Conservation (phyloP, 1,140 invertebrate genomes). For the Eupeodes corollae region DNA sequence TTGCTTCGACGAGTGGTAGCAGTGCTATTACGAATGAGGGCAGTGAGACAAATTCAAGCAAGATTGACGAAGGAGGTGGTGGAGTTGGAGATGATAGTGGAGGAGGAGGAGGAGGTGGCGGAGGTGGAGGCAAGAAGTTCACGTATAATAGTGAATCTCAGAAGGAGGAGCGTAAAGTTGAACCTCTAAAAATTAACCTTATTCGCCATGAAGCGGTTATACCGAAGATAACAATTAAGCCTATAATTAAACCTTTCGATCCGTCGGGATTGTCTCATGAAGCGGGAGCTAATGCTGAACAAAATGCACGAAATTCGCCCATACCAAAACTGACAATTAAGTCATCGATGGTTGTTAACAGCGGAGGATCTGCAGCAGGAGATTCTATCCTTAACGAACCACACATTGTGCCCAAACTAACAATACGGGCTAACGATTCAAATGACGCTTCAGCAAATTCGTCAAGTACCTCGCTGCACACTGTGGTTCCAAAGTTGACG, state of each 20-base stretch:
- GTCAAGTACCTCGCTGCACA: conserved; percentile 6
- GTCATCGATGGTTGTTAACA: conserved; percentile 1
- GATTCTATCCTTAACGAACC: conserved; percentile 8
- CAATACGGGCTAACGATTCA: conserved; percentile 21
- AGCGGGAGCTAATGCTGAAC: conserved; percentile 26
- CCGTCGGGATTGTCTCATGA: conserved; percentile 24
- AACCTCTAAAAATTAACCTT: conserved; percentile 15
- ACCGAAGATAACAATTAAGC: conserved; percentile 14
- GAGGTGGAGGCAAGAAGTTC: too few relatives aligned
- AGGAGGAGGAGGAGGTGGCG: too few relatives aligned
- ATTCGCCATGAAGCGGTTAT: conserved; percentile 3
- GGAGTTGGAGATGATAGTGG: too few relatives aligned
- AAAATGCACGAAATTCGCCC: not conserved
- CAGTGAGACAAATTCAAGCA: too few relatives aligned
- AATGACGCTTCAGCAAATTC: conserved; percentile 19
- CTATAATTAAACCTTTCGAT: conserved; percentile 14
- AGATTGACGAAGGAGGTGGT: too few relatives aligned
- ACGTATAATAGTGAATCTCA: not conserved
- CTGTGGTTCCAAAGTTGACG: conserved; percentile 31
- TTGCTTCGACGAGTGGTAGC: too few relatives aligned
- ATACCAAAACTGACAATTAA: conserved; percentile 9
- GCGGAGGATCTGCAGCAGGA: conserved; percentile 3
- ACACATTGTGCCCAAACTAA: conserved; percentile 33
- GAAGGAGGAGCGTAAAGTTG: conserved; percentile 10
- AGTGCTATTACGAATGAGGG: too few relatives aligned